phyloP scores from a whole-genome alignment of 2,113 vertebrate species.

The Macrotis lagotis region DNA sequence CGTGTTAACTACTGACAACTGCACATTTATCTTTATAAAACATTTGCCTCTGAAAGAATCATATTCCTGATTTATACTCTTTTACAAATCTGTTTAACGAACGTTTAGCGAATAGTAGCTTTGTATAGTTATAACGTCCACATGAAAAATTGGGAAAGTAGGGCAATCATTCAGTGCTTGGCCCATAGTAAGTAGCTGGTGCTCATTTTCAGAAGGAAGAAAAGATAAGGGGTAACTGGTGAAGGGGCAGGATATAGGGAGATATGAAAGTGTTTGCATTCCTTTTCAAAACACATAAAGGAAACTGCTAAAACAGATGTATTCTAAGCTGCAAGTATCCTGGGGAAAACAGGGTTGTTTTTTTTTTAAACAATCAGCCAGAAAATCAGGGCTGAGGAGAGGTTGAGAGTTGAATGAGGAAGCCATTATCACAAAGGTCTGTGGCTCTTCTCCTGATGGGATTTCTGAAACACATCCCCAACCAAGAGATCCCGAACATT shows the following conservation, averaged over 20 bases:
- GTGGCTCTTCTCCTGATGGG: background rate
- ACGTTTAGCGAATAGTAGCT: slow-evolving; percentile 59
- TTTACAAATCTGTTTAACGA: background rate
- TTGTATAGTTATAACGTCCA: slow-evolving; percentile 28
- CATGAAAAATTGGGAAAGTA: background rate
- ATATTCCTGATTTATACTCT: background rate
- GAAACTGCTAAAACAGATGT: slow-evolving; percentile 6
- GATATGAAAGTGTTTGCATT: slow-evolving; percentile 13
- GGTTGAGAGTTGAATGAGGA: slow-evolving; percentile 14
- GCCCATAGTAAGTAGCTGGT: background rate
- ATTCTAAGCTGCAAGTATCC: slow-evolving; percentile 5
- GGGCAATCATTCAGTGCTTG: slow-evolving; percentile 7
- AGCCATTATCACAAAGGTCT: background rate
- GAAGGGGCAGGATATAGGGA: background rate
- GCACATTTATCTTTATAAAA: slow-evolving; percentile 15
- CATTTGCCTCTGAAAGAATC: background rate
- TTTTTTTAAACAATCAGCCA: slow-evolving; percentile 13
- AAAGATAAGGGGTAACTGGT: background rate
- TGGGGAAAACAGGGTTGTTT: background rate
- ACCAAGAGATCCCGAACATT: background rate
- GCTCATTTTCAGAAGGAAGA: slow-evolving; percentile 2
- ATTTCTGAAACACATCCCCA: background rate
- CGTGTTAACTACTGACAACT: background rate
- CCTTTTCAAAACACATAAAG: slow-evolving; percentile 25
- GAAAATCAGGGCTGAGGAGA: background rate